phyloP scores from a whole-genome alignment of 2,888 invertebrate species.

The Auanema freiburgensis region DNA sequence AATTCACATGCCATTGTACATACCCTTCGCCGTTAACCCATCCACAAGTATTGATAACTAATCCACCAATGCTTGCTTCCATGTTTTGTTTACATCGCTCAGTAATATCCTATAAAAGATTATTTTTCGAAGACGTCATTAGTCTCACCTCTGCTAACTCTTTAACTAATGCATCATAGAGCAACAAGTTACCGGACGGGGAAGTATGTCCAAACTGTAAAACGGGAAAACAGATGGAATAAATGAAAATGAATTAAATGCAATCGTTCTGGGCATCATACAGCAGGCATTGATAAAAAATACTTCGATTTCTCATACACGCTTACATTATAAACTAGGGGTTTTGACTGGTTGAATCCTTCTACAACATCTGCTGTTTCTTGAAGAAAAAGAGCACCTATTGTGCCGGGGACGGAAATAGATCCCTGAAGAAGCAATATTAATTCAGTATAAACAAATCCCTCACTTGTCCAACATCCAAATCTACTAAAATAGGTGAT shows the following conservation, averaged over 20 bases:
- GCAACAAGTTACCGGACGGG: slow-evolving; percentile 77
- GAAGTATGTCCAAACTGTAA: slow-evolving; percentile 81
- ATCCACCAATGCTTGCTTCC: slow-evolving; percentile 72
- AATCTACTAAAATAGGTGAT: slow-evolving; percentile 84
- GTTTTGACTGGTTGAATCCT: slow-evolving; percentile 89
- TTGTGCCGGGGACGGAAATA: slow-evolving; percentile 58
- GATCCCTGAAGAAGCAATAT: slow-evolving; percentile 45
- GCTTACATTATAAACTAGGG: slow-evolving; percentile 72
- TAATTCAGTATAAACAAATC: neutral
- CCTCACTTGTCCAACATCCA: slow-evolving; percentile 85
- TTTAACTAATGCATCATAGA: slow-evolving; percentile 82
- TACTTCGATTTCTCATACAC: slow-evolving; percentile 2
- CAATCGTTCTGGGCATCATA: no score
- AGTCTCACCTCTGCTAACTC: slow-evolving; percentile 78
- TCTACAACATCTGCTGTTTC: slow-evolving; percentile 90
- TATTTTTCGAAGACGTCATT: slow-evolving; percentile 61
- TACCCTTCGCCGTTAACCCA: slow-evolving; percentile 94
- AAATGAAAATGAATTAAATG: no score
- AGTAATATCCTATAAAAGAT: slow-evolving; percentile 2
- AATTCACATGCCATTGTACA: slow-evolving; percentile 26
- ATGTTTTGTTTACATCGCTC: slow-evolving; percentile 25
- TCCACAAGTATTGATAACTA: slow-evolving; percentile 94
- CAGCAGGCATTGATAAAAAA: neutral
- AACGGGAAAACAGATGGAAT: no score
- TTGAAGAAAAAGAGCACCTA: slow-evolving; percentile 74